Evolutionary conservation across 2,888 invertebrate species (phyloP).

Genomic region (Drosophila meridiana): DNA sequence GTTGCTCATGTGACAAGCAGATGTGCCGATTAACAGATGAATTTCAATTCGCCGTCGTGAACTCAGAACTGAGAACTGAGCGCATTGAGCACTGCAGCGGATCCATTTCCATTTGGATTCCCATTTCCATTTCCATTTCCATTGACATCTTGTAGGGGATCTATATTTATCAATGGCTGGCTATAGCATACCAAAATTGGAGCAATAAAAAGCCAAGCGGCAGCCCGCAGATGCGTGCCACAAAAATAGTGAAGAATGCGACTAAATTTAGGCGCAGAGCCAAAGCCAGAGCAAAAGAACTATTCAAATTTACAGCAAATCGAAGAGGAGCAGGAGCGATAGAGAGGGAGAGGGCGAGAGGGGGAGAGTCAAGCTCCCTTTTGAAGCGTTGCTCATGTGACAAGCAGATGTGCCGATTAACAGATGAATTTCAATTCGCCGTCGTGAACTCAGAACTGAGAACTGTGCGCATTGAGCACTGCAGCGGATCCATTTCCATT

Average conservation of each 20-base stretch:
- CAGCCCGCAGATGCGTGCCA: constrained; percentile 62
- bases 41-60: constrained; percentile 63
- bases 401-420: constrained; percentile 80
- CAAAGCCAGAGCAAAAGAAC: constrained; percentile 43
- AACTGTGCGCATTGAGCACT: constrained; percentile 3
- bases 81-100: constrained; percentile 14
- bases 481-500: constrained; percentile 29
- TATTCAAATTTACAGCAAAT: constrained; percentile 44
- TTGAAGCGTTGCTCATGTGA: constrained; percentile 65
- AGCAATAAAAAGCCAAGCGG: constrained; percentile 69
- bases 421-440: constrained; percentile 75
- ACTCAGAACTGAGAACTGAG: constrained; percentile 3
- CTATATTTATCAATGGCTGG: constrained; percentile 77
- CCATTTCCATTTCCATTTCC: constrained; percentile 19
- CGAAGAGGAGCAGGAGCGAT: neutral
- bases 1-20: constrained; percentile 76
- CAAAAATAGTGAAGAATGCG: constrained; percentile 72
- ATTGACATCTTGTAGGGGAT: constrained; percentile 54
- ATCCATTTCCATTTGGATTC: constrained; percentile 24
- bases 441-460: constrained; percentile 21
- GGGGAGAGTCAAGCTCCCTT: neutral
- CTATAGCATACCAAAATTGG: constrained; percentile 75
- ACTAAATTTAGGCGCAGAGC: constrained; percentile 71
- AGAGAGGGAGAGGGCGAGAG: neutral
- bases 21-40: constrained; percentile 80